phyloP scores from a whole-genome alignment of 2,797 vertebrate species.

The Sibirionetta formosa region DNA sequence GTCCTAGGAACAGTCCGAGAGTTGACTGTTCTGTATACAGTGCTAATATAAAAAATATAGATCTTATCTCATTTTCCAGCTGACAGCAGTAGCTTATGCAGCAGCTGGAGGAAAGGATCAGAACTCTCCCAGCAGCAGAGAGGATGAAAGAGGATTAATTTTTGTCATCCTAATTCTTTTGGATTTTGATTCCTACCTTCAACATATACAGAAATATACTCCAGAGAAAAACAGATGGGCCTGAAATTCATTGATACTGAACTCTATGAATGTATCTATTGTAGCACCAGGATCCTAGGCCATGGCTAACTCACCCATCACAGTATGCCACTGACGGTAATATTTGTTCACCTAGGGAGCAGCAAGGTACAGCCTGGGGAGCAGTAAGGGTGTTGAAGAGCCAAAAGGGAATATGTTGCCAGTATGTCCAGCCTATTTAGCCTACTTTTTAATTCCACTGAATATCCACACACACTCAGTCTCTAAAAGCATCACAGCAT shows the following conservation, averaged over 20 bases:
- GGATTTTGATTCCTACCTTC: conserved; percentile 17
- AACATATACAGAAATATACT: not conserved
- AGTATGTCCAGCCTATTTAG: fast-evolving
- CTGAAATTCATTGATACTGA: not conserved
- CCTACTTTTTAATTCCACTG: not conserved
- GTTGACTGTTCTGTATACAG: not conserved
- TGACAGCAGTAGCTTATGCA: not conserved
- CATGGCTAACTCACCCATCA: fast-evolving
- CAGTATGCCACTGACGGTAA: fast-evolving
- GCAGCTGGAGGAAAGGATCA: conserved; percentile 4
- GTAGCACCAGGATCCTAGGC: not conserved
- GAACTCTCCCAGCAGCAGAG: not conserved
- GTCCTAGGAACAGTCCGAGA: not conserved
- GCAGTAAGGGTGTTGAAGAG: not conserved
- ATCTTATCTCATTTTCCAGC: not conserved
- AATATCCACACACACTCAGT: not conserved
- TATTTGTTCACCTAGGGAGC: not conserved
- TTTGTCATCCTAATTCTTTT: not conserved
- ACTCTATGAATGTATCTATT: not conserved
- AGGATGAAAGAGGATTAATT: conserved; percentile 17
- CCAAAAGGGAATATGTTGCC: not conserved
- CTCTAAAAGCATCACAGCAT: not conserved
- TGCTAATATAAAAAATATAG: not conserved
- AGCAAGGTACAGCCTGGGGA: not conserved
- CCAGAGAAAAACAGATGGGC: not conserved